Base-by-base conservation (phyloP, 2,797 vertebrate genomes). In the Melanotaenia maccullochi region DNA sequence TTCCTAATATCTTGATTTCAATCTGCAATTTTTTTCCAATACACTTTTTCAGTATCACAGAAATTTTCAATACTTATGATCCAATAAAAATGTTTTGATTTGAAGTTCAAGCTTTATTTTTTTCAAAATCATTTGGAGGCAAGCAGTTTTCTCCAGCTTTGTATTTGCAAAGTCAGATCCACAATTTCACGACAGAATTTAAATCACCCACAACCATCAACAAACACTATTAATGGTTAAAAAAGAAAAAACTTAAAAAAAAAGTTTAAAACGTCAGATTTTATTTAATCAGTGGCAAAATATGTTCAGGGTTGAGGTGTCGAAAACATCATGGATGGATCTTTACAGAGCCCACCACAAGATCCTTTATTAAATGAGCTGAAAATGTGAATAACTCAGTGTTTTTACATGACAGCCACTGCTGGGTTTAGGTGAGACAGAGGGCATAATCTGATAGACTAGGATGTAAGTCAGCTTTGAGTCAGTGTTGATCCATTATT, bases 391-490 rank as follows among this genome's bases (percentile, higher is more conserved):
- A 58, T 36, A 65, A 68, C 18, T 18, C 33, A 9, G 6, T 30
- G 64, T 75, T 65, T 55, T 68, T 40, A 13, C 44, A 16, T 1
- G 33, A 22, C 49, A 55, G 35, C 30, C 30, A 30, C 30, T 32
- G 38, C 55, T 63, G 16, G 55, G 55, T 22, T 8, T 69, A 73
- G 61, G 68, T 54, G 25, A 65, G 52, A 42, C 28, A 20, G 49
- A 71, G 60, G 64, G 18, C 63, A 66, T 18, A 33, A 22, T 32
- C 44, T 9, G 52, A 36, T 11, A 36, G 44, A 55, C 22, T 4
- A 33, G 60, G 42, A 70, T 73, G 59, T 51, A 52, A 76, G 69
- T 64, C 67, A 63, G 35, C 7, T 58, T 32, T 0, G 52, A 76
- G 9, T 60, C 51, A 3, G 24, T 11, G 64, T 30, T 4, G 63